A percentile compares a stretch with the other conserved stretches of the same genome.
Evolutionary conservation across 2,113 vertebrate species (phyloP).

Genomic region (Aegotheles bennettii): DNA sequence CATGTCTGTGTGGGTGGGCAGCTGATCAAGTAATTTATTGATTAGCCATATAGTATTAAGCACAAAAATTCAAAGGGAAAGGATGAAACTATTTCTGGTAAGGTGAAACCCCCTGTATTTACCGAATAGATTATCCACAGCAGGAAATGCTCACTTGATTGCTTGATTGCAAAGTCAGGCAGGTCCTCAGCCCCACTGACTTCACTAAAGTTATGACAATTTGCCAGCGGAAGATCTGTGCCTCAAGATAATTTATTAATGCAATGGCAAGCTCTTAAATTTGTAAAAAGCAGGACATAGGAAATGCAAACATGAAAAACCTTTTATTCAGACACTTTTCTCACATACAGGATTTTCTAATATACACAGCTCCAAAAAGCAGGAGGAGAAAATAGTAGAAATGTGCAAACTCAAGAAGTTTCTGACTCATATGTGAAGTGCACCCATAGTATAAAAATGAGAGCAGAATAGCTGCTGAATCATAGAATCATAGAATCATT

Average conservation of each 20-base stretch:
- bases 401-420: not conserved
- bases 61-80: conserved; percentile 1
- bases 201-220: not conserved
- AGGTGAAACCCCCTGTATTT: not conserved
- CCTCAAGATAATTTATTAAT: not conserved
- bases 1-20: not conserved
- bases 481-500: no score
- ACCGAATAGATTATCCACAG: not conserved
- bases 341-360: not conserved
- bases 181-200: not conserved
- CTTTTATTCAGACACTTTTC: not conserved
- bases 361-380: not conserved
- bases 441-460: not conserved
- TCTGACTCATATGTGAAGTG: not conserved
- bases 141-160: conserved; percentile 29
- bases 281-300: not conserved
- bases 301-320: not conserved
- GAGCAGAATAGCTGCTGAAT: not conserved
- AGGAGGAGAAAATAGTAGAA: not conserved
- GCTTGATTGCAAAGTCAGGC: conserved; percentile 18
- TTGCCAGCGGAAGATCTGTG: conserved; percentile 3
- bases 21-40: conserved; percentile 32
- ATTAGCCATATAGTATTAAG: not conserved
- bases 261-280: not conserved
- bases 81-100: conserved; percentile 34